Evolutionary conservation across 2,113 vertebrate species (phyloP).

Genomic region (Thalassoma bifasciatum): DNA sequence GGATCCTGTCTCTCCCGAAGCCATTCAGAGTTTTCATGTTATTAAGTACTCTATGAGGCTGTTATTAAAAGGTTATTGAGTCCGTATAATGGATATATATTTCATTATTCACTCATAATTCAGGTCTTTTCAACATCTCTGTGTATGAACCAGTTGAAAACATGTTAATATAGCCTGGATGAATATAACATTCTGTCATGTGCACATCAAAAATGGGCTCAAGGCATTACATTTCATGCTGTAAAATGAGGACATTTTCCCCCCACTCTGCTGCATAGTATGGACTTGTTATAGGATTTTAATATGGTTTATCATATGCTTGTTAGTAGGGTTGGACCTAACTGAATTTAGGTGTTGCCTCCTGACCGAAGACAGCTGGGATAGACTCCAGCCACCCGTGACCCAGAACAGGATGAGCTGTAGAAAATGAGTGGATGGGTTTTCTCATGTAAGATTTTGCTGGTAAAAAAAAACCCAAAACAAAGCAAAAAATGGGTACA

Average conservation of each 20-base stretch:
- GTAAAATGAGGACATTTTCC: not conserved
- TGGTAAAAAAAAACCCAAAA: too few species aligned
- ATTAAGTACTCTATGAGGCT: slow-evolving; percentile 20
- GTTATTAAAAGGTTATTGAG: slow-evolving; percentile 39
- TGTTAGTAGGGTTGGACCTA: too few species aligned
- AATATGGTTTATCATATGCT: too few species aligned
- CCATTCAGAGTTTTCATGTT: slow-evolving; percentile 36
- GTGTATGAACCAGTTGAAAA: not conserved
- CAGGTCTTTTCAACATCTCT: not conserved
- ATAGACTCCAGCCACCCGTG: too few species aligned
- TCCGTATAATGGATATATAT: not conserved
- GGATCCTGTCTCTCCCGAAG: not conserved
- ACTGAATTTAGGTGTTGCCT: too few species aligned
- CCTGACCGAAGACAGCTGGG: too few species aligned
- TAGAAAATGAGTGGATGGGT: too few species aligned
- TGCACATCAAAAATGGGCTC: not conserved
- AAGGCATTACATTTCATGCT: not conserved
- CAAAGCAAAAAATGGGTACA: too few species aligned
- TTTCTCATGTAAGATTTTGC: not conserved
- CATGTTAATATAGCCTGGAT: not conserved
- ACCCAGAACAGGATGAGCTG: too few species aligned
- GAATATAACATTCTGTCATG: too few species aligned
- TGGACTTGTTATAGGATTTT: too few species aligned
- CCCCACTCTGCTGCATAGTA: not conserved
- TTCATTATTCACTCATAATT: not conserved